Percentiles rank a stretch among this genome's conserved stretches.
Evolutionary conservation across 2,888 invertebrate species (phyloP).

Genomic region (Mantis religiosa): DNA sequence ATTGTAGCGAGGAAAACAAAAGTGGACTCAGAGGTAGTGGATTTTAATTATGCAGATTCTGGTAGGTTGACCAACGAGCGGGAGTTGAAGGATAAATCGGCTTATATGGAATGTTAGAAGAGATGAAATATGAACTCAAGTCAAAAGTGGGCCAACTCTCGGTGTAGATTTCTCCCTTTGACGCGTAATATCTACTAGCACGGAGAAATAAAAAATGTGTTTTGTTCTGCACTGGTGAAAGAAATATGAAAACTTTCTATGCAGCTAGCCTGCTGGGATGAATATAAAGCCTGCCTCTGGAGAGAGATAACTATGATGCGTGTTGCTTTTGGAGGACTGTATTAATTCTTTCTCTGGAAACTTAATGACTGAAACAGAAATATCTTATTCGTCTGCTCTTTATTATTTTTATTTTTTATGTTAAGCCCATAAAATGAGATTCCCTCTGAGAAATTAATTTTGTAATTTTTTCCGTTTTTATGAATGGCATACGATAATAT

Average conservation of each 20-base stretch:
- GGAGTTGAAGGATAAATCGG: background rate
- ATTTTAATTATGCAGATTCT: slow-evolving; percentile 1
- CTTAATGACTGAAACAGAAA: background rate
- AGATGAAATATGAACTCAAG: background rate
- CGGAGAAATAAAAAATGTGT: background rate
- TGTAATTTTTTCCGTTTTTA: background rate
- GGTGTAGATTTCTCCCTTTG: background rate
- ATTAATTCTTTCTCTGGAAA: background rate
- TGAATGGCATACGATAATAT: background rate
- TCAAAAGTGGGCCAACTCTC: background rate
- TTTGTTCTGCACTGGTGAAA: background rate
- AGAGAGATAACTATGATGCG: background rate
- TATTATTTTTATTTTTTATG: background rate
- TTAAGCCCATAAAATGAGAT: background rate
- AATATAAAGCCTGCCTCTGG: background rate
- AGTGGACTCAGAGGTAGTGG: background rate
- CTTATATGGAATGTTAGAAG: background rate
- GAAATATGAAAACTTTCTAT: background rate
- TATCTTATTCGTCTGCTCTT: background rate
- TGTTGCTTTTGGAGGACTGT: background rate
- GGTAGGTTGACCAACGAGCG: background rate
- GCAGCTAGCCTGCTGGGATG: background rate
- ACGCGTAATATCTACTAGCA: background rate
- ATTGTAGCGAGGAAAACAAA: background rate
- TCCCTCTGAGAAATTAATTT: background rate